These are phyloP conservation scores for Sericinus montela DNA, from an alignment of 2,888 invertebrate species.

Conservation along the genomic window DNA sequence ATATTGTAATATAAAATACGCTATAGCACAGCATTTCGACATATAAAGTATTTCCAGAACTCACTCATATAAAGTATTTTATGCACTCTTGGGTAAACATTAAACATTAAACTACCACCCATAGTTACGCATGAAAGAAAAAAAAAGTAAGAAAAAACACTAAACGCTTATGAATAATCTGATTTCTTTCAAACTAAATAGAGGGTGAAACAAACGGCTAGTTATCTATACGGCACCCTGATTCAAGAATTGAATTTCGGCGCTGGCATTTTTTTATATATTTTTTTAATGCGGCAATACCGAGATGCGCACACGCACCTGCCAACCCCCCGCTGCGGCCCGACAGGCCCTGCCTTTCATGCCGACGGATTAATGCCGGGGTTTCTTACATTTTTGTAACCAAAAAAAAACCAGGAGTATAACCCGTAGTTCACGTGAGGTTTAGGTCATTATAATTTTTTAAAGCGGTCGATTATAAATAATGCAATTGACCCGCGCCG, in stretches of 20 bases:
- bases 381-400: constrained; percentile 36
- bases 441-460: constrained; percentile 36
- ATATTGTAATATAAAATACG: no score
- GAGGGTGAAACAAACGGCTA: no score
- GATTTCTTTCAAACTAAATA: no score
- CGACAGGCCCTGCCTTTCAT: constrained; percentile 43
- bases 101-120: no score
- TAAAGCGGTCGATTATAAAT: constrained; percentile 28
- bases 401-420: constrained; percentile 29
- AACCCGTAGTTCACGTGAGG: constrained; percentile 31
- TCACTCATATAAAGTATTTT: no score
- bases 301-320: constrained; percentile 54
- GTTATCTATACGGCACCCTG: constrained; percentile 24
- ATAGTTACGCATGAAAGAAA: no score
- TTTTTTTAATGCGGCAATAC: constrained; percentile 34
- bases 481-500: constrained; percentile 28
- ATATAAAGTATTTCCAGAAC: no score
- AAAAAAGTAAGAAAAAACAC: no score
- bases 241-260: constrained; percentile 19
- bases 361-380: constrained; percentile 64
- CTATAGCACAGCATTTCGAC: no score
- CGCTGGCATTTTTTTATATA: constrained; percentile 28
- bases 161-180: no score
- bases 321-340: constrained; percentile 57
- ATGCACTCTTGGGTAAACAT: no score